Percentiles rank a stretch among this genome's conserved stretches.
These are phyloP conservation scores for Sphaeridia pumilis DNA, from an alignment of 2,888 invertebrate species.

Conservation along the genomic window DNA sequence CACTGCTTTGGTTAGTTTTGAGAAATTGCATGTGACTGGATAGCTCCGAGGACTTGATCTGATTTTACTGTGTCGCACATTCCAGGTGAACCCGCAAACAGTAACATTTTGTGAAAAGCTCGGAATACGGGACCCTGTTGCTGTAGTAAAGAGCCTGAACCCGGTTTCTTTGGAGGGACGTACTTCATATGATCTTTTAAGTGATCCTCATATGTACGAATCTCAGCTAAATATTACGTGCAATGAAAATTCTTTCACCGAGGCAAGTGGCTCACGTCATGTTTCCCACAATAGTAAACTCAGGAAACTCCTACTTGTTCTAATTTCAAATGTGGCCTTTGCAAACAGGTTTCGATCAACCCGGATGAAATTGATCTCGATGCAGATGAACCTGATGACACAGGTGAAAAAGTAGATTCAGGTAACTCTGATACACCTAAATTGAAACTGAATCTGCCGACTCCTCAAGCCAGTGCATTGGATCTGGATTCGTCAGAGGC, in stretches of 20 bases:
- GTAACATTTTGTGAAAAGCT: conserved; percentile 43
- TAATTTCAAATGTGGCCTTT: too few relatives aligned
- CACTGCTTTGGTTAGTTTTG: conserved; percentile 18
- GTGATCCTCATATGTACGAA: not conserved
- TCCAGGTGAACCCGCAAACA: conserved; percentile 44
- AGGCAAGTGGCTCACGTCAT: conserved; percentile 8
- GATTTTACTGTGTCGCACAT: too few relatives aligned
- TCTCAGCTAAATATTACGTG: conserved; percentile 24
- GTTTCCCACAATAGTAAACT: too few relatives aligned
- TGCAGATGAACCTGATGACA: conserved; percentile 29
- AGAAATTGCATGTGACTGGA: too few relatives aligned
- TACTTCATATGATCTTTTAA: not conserved
- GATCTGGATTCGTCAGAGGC: not conserved
- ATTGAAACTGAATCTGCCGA: not conserved
- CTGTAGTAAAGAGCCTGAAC: conserved; percentile 39
- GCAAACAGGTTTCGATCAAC: conserved; percentile 29
- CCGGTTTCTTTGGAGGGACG: not conserved
- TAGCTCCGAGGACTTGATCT: too few relatives aligned
- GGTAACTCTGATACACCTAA: not conserved
- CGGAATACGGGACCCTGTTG: conserved; percentile 69
- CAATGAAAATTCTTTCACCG: conserved; percentile 21
- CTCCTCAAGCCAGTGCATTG: not conserved
- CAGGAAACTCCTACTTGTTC: not conserved
- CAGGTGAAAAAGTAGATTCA: conserved; percentile 1
- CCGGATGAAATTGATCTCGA: conserved; percentile 37